Percentiles rank a stretch among this genome's conserved stretches.
These are phyloP conservation scores for Acholoe squamosa DNA, from an alignment of 2,888 invertebrate genomes.

Conservation along the genomic window DNA sequence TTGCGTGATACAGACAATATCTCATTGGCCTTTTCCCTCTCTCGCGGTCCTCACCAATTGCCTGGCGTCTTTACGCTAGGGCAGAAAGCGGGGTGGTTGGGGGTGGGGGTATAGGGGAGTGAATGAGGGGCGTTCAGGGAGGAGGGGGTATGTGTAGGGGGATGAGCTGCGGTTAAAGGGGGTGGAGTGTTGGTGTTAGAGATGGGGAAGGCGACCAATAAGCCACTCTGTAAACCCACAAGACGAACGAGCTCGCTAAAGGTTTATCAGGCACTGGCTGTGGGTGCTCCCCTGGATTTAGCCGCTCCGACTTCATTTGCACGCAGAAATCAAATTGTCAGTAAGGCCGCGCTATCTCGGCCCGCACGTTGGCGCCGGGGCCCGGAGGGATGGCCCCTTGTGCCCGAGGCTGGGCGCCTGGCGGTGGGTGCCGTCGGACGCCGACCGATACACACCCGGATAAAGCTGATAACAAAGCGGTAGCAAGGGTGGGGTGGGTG, in stretches of 20 bases:
- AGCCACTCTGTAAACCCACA: conserved; percentile 58
- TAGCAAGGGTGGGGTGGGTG: not conserved
- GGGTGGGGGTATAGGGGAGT: not conserved
- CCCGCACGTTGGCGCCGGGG: conserved; percentile 28
- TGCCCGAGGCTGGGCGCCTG: not conserved
- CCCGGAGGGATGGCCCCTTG: conserved; percentile 38
- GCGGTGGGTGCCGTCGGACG: not conserved
- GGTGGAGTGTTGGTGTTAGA: not conserved
- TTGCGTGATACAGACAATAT: conserved; percentile 56
- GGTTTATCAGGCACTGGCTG: conserved; percentile 46
- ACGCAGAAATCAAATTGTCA: conserved; percentile 62
- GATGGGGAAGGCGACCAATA: not conserved
- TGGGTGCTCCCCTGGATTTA: conserved; percentile 54
- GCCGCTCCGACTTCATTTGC: conserved; percentile 59
- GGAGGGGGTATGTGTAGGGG: conserved; percentile 6
- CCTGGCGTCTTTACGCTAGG: conserved; percentile 4
- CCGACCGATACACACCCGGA: conserved; percentile 35
- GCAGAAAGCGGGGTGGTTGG: not conserved
- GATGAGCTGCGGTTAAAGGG: not conserved
- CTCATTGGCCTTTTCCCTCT: conserved; percentile 41
- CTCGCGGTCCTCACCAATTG: conserved; percentile 35
- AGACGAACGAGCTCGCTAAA: conserved; percentile 51
- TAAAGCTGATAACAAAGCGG: conserved; percentile 52
- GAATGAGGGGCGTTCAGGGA: not conserved
- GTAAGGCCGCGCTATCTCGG: conserved; percentile 37